phyloP scores from a whole-genome alignment of 2,888 invertebrate species.

The Pandemis corylana region DNA sequence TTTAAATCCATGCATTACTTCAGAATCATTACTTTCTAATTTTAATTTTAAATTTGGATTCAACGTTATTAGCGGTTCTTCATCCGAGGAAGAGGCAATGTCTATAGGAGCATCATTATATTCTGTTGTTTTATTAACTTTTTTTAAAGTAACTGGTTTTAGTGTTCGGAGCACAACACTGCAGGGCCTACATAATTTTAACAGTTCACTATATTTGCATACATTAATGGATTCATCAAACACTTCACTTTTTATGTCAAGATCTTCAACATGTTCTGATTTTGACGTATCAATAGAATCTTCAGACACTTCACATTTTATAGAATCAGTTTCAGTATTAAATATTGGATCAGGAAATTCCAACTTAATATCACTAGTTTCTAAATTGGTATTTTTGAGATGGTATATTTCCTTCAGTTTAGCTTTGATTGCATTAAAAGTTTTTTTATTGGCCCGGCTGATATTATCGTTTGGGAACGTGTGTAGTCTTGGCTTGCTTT shows the following conservation, averaged over 20 bases:
- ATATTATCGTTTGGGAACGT: not conserved
- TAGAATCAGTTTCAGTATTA: not conserved
- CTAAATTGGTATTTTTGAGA: not conserved
- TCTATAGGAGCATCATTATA: not conserved
- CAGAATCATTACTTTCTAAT: not conserved
- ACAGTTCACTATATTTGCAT: slow-evolving; percentile 21
- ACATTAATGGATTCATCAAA: slow-evolving; percentile 7
- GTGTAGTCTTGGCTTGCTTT: slow-evolving; percentile 51
- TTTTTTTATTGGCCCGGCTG: not conserved
- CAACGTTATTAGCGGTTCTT: slow-evolving; percentile 19
- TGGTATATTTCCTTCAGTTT: slow-evolving; percentile 19
- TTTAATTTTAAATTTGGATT: not conserved
- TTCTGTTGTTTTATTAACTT: not conserved
- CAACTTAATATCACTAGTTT: not conserved
- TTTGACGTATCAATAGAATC: not conserved
- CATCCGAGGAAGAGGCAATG: slow-evolving; percentile 18
- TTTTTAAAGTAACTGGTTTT: not conserved
- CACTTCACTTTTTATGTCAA: slow-evolving; percentile 3
- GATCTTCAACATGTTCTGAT: not conserved
- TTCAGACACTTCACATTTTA: not conserved
- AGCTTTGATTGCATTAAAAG: slow-evolving; percentile 7
- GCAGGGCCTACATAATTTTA: slow-evolving; percentile 31
- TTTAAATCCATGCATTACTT: not conserved
- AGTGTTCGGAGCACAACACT: slow-evolving; percentile 13
- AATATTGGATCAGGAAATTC: not conserved